phyloP scores from a whole-genome alignment of 2,797 vertebrate genomes.

The Paguma larvata region DNA sequence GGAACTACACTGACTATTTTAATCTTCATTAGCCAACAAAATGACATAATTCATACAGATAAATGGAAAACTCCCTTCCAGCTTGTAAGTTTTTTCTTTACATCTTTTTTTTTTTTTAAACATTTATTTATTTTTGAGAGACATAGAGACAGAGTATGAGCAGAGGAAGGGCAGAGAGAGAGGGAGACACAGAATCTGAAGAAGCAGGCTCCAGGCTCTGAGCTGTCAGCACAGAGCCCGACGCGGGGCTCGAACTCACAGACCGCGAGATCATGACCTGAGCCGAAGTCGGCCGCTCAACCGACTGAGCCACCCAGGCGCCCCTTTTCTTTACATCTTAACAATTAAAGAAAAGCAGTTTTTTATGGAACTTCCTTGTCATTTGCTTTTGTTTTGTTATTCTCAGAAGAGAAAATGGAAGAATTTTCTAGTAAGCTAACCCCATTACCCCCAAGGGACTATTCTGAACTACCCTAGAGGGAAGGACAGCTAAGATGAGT shows the following conservation, averaged over 20 bases:
- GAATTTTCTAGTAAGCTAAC: background rate
- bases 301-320: no score
- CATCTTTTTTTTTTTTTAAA: no score
- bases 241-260: no score
- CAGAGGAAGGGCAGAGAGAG: no score
- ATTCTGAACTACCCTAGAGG: background rate
- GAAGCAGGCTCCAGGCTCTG: no score
- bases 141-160: no score
- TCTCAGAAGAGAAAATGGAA: constrained; percentile 1
- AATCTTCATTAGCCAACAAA: background rate
- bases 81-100: background rate
- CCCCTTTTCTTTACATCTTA: background rate
- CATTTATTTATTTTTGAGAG: no score
- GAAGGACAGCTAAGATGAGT: constrained; percentile 20
- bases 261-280: no score
- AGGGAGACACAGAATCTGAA: no score
- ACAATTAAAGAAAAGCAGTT: background rate
- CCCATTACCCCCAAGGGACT: background rate
- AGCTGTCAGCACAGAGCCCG: no score
- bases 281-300: no score
- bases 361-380: background rate
- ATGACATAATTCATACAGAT: background rate
- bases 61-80: background rate
- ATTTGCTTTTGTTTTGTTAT: constrained; percentile 13
- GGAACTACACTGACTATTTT: background rate